Percentiles rank a stretch among this genome's conserved stretches.
These are phyloP conservation scores for Aurelia aurita complex sp. Pacific DNA, from an alignment of 30 jellyfish, hydroid and myxozoan species.

Conservation along the genomic window DNA sequence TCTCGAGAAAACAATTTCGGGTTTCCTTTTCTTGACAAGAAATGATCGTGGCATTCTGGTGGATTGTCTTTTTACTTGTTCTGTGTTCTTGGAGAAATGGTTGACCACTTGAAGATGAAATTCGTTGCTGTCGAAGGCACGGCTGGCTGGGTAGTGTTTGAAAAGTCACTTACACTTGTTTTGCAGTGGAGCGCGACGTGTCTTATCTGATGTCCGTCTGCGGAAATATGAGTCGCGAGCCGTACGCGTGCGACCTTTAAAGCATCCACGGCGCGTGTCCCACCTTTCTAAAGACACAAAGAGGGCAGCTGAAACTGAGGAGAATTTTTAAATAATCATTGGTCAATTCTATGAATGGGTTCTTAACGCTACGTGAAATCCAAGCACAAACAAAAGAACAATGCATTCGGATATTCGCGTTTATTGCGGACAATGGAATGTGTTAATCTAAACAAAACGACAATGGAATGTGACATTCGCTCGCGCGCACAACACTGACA, in stretches of 20 bases:
- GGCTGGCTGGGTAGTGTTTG: too few species aligned
- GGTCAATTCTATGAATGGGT: constrained; percentile 26
- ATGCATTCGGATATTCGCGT: constrained; percentile 55
- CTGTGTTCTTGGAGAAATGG: too few species aligned
- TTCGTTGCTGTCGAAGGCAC: too few species aligned
- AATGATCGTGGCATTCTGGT: constrained; percentile 82
- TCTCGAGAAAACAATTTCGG: constrained; percentile 16
- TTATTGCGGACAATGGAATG: constrained; percentile 53
- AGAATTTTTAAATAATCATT: constrained; percentile 37
- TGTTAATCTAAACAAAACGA: constrained; percentile 19
- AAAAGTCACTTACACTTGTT: too few species aligned
- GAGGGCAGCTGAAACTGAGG: constrained; percentile 65
- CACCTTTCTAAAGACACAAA: constrained; percentile 59
- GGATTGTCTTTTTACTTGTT: background rate
- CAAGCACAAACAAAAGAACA: constrained; percentile 58
- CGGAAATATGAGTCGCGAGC: constrained; percentile 79
- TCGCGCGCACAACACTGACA: too few species aligned
- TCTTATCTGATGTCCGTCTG: constrained; percentile 45
- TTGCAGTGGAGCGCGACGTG: too few species aligned
- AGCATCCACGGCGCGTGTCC: constrained; percentile 79
- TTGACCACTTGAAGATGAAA: too few species aligned
- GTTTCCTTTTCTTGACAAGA: constrained; percentile 56
- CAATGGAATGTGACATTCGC: constrained; percentile 1
- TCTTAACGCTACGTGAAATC: constrained; percentile 59
- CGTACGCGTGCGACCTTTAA: constrained; percentile 78